Base-by-base conservation (phyloP, 2,888 invertebrate genomes). In the Dysmachus trigonus region DNA sequence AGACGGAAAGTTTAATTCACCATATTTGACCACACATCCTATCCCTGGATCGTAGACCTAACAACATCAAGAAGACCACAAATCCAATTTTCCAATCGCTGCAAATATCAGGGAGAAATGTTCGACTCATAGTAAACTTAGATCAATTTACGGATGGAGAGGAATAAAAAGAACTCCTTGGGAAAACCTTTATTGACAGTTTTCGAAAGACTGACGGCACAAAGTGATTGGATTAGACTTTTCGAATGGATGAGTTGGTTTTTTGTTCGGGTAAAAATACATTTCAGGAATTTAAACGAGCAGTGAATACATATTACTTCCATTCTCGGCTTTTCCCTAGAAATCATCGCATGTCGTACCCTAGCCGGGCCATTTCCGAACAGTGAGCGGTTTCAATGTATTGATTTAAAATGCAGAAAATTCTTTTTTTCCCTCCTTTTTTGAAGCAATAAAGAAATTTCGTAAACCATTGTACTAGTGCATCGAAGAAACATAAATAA, bases 71-170 rank as follows among this genome's bases (percentile, higher is more conserved):
- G 22, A 35, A 53, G 81, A 82, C 81, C 62, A 62, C 81, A 82
- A 82, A 82, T 82, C 81, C 81, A 82, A 82, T 82, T 82, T 62
- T 82, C 81, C 81, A 82, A 82, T 82, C 62, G 53, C 33, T 82
- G 62, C 81, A 82, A 82, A 81, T 81, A 51, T 81, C 79, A 51
- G 31, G 53, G 51, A 81, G 53, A 53, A 82, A 82, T 62, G 33
- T 82, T 82, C 81, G 10, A 62, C 35, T 82, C 81, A 62, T 62
- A 82, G 33, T 82, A 62, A 62, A 82, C 47, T 82, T 33, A 41
- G 35, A 82, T 82, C 81, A 82, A 82, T 82, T 82, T 62, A 18
- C 33, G 81, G 81, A 51, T 62, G 81, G 35, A 79, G 62, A 33
- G 62, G 81, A 62, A 82, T 62, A 22, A 82, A 82, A 82, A 18